A percentile compares a stretch with the other conserved stretches of the same genome.
phyloP scores from a whole-genome alignment of 2,113 vertebrate genomes.

The Platycercus adscitus region DNA sequence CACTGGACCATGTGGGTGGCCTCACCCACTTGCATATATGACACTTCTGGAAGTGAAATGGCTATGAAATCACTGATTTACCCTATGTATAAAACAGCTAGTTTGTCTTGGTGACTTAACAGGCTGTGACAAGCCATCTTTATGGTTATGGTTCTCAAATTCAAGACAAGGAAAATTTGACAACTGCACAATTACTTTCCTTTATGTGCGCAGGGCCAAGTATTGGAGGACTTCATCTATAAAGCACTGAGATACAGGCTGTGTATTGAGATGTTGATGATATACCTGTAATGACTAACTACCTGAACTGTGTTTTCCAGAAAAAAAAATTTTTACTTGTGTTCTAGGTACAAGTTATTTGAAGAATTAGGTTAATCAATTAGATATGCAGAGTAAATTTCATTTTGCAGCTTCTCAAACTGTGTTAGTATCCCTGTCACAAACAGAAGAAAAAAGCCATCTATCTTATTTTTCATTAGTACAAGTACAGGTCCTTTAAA shows the following conservation, averaged over 20 bases:
- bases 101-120: slow-evolving; percentile 25
- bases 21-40: slow-evolving; percentile 17
- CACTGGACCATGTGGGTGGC: slow-evolving; percentile 73
- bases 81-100: slow-evolving; percentile 6
- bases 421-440: not conserved
- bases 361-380: not conserved
- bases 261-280: not conserved
- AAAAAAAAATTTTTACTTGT: not conserved
- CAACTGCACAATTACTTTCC: not conserved
- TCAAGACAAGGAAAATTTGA: slow-evolving; percentile 25
- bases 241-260: not conserved
- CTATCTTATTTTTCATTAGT: not conserved
- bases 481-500: not conserved
- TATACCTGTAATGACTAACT: not conserved
- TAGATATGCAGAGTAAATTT: not conserved
- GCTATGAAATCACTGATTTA: slow-evolving; percentile 51
- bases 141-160: slow-evolving; percentile 15
- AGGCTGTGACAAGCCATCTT: not conserved
- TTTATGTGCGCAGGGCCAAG: not conserved
- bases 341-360: not conserved
- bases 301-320: not conserved
- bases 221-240: not conserved
- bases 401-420: not conserved
- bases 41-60: slow-evolving; percentile 26
- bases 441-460: not conserved